Percentiles rank a stretch among this genome's conserved stretches.
phyloP scores from a whole-genome alignment of 2,113 vertebrate species.

The Protobothrops mucrosquamatus region DNA sequence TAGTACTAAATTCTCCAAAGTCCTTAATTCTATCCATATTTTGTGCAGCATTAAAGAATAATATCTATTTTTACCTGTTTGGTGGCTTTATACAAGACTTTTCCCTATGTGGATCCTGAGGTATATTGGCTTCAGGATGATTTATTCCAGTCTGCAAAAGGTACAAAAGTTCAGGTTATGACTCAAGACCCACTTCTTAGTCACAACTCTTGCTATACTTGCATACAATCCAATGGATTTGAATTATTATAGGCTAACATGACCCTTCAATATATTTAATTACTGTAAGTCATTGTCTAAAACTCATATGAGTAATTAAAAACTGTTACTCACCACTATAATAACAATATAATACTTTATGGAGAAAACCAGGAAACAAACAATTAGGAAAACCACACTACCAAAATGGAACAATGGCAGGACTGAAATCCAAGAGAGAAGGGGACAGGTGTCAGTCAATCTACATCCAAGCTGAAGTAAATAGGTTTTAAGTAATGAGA shows the following conservation, averaged over 20 bases:
- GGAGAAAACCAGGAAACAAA: background rate
- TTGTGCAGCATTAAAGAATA: background rate
- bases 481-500: background rate
- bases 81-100: constrained; percentile 40
- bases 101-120: constrained; percentile 34
- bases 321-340: background rate
- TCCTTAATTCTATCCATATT: background rate
- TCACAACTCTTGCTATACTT: background rate
- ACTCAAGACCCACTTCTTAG: background rate
- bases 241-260: background rate
- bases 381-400: background rate
- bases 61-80: constrained; percentile 57
- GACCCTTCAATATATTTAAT: background rate
- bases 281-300: background rate
- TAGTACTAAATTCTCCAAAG: background rate
- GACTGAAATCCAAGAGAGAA: background rate
- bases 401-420: background rate
- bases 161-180: background rate
- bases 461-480: background rate
- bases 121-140: constrained; percentile 36
- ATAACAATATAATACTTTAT: background rate
- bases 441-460: background rate
- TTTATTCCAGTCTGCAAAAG: constrained; percentile 54
- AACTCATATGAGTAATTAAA: background rate
- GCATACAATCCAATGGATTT: background rate